These are phyloP conservation scores for Poecile montanus DNA, from an alignment of 2,797 vertebrate species.

Conservation along the genomic window DNA sequence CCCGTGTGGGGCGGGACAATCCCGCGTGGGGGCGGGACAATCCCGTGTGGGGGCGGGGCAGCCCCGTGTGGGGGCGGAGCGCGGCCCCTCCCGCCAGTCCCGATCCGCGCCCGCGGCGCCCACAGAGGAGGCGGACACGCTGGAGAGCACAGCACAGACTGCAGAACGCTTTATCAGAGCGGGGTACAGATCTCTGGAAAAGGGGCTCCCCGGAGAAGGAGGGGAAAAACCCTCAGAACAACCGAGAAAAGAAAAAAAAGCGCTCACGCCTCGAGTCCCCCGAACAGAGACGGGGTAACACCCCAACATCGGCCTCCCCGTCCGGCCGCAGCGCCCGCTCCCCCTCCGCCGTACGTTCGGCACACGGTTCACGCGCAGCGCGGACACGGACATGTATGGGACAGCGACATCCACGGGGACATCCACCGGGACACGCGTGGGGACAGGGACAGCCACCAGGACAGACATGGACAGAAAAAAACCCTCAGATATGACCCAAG, in stretches of 20 bases:
- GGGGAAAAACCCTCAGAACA: neutral
- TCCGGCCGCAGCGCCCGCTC: neutral
- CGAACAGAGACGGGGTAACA: neutral
- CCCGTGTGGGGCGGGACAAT: neutral
- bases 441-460: neutral
- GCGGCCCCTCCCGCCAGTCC: no score
- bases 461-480: neutral
- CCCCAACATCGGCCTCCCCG: neutral
- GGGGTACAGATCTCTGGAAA: neutral
- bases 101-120: rapidly evolving
- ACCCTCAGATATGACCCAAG: neutral
- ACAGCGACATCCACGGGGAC: neutral
- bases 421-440: neutral
- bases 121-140: neutral
- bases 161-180: neutral
- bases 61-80: neutral
- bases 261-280: neutral
- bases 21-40: no score
- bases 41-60: neutral
- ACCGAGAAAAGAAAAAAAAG: neutral
- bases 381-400: neutral
- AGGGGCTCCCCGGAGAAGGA: neutral
- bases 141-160: neutral
- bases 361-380: neutral
- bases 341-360: neutral